phyloP scores from a whole-genome alignment of 2,113 vertebrate species.

The Ivindomyrus marchei region DNA sequence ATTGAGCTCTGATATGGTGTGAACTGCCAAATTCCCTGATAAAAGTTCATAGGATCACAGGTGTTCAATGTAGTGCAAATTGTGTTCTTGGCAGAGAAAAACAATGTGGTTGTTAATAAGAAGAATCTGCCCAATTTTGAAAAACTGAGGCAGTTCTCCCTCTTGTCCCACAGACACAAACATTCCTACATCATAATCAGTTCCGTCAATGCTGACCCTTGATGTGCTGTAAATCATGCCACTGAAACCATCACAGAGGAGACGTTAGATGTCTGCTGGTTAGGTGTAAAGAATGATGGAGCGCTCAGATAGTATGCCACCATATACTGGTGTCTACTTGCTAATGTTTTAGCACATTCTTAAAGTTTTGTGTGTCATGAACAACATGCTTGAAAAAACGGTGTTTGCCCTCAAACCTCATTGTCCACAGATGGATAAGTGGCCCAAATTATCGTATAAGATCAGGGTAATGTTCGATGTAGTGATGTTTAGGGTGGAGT shows the following conservation, averaged over 20 bases:
- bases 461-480: too few species aligned
- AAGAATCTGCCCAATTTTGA: neutral
- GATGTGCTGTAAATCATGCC: constrained; percentile 13
- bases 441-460: too few species aligned
- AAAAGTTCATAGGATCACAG: constrained; percentile 17
- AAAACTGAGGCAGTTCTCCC: constrained; percentile 17
- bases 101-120: too few species aligned
- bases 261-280: constrained; percentile 21
- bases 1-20: constrained; percentile 15
- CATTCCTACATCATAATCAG: constrained; percentile 7
- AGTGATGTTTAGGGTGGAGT: too few species aligned
- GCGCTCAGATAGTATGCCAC: constrained; percentile 2
- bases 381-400: neutral
- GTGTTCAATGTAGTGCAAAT: constrained; percentile 21
- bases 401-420: too few species aligned
- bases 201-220: constrained; percentile 24
- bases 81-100: too few species aligned
- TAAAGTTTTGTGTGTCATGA: neutral
- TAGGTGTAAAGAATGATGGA: constrained; percentile 6
- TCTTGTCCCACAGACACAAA: neutral
- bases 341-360: constrained; percentile 8
- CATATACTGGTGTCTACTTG: neutral
- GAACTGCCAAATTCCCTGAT: constrained; percentile 12
- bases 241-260: constrained; percentile 20
- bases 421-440: too few species aligned